These are phyloP conservation scores for Pao palembangensis DNA, from an alignment of 2,113 vertebrate genomes.

Conservation along the genomic window DNA sequence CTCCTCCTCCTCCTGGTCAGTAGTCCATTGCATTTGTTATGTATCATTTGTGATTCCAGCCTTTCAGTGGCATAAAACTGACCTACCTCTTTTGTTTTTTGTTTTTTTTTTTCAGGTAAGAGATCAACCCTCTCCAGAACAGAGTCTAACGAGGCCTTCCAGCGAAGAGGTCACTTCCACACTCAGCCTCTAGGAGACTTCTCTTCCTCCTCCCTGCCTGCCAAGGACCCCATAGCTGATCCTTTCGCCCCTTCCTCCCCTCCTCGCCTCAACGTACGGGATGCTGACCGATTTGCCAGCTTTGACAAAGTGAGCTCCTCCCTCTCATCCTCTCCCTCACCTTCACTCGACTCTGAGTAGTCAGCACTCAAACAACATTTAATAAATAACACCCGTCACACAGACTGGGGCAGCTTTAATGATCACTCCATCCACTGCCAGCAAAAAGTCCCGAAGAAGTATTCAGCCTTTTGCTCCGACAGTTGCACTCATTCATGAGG, in stretches of 20 bases:
- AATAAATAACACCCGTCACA: background rate
- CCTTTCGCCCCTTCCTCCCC: slow-evolving; percentile 87
- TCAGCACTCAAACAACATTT: slow-evolving; percentile 18
- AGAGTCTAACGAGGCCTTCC: slow-evolving; percentile 92
- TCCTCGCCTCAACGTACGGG: slow-evolving; percentile 81
- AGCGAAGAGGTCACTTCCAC: slow-evolving; percentile 86
- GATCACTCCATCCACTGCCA: slow-evolving; percentile 66
- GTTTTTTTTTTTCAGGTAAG: slow-evolving; percentile 80
- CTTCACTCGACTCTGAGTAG: slow-evolving; percentile 67
- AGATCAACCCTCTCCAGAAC: slow-evolving; percentile 83
- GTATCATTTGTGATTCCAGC: background rate
- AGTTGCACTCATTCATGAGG: background rate
- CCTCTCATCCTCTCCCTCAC: slow-evolving; percentile 67
- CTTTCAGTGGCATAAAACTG: background rate
- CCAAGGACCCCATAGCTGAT: slow-evolving; percentile 86
- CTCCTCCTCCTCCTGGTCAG: slow-evolving; percentile 93
- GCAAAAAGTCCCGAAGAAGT: slow-evolving; percentile 5
- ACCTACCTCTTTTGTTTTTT: slow-evolving; percentile 17
- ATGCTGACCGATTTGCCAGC: slow-evolving; percentile 91
- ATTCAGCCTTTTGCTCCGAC: background rate
- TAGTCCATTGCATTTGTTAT: background rate
- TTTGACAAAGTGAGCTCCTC: slow-evolving; percentile 97
- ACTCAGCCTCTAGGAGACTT: slow-evolving; percentile 82
- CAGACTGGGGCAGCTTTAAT: slow-evolving; percentile 22
- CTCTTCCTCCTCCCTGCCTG: slow-evolving; percentile 84